Base-by-base conservation (phyloP, 2,888 invertebrate species). In the Eupithecia centaureata region DNA sequence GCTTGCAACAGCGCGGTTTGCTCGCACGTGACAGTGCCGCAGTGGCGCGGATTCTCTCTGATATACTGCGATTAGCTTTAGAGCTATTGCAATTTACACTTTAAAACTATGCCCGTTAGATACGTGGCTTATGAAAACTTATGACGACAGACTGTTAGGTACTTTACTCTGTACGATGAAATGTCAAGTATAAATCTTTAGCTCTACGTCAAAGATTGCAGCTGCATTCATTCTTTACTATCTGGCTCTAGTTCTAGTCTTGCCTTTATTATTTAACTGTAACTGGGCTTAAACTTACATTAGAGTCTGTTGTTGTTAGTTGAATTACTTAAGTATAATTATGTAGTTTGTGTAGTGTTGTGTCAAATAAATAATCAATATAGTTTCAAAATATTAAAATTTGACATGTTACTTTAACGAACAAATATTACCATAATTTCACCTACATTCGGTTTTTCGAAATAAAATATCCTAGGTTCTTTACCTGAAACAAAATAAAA, bases 21-120 rank as follows among this genome's bases (percentile, higher is more conserved):
- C 71, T 75, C 73, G 84, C 83, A 82, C 84, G 86, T 86, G 86
- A 85, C 84, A 77, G 79, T 80, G 77, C 77, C 72, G 82, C 82
- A 82, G 74, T 79, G 77, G 76, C 75, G 78, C 78, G 83, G 83
- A 83, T 86, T 85, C 79, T n/a, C 75, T 76, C 77, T 81, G 80
- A 84, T 81, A 82, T 76, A 78, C 77, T 73, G 77, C 77, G 80
- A 84, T 86, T 83, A 84, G 77, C 77, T 81, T 81, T 77, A 78
- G 66, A 61, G 73, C 68, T 71, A 67, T 73, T 75, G 74, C 72
- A 75, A 79, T 82, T 78, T 82, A 78, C 77, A 79, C 63, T 76
- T 71, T 65, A 76, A 76, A 77, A 64, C 68, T 57, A 65, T 62
- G 60, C 62, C 61, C 60, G 62, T 33, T 51, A 63, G 62, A 63